A percentile compares a stretch with the other conserved stretches of the same genome.
Evolutionary conservation across 2,888 invertebrate species (phyloP).

Genomic region (Agelastica alni): DNA sequence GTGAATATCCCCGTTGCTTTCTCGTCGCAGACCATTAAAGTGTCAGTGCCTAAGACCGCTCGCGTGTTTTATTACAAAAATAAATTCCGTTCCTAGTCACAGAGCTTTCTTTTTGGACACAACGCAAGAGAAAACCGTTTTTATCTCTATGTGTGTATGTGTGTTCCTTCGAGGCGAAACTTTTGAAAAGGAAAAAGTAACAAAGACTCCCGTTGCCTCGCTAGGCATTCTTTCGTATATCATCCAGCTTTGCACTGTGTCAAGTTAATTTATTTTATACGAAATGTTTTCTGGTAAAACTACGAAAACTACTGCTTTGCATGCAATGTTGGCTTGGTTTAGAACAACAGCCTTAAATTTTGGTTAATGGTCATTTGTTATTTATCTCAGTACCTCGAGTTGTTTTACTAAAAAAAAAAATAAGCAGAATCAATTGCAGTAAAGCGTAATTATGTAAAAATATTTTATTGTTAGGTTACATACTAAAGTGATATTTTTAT

Average conservation of each 20-base stretch:
- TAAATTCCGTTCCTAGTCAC: slow-evolving; percentile 44
- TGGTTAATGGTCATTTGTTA: no score
- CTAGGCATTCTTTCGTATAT: slow-evolving; percentile 23
- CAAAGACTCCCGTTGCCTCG: slow-evolving; percentile 1
- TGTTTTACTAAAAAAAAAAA: no score
- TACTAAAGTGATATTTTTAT: no score
- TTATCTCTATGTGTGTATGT: slow-evolving; percentile 9
- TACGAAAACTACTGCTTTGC: neutral
- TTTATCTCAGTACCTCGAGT: no score
- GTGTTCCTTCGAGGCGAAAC: slow-evolving; percentile 4
- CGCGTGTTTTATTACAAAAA: slow-evolving; percentile 49
- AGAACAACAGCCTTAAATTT: no score
- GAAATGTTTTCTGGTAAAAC: neutral
- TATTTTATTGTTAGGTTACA: no score
- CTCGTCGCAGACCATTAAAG: slow-evolving; percentile 45
- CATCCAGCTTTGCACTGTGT: slow-evolving; percentile 13
- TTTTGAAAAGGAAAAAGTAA: slow-evolving; percentile 8
- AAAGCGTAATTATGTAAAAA: no score
- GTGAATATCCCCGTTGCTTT: slow-evolving; percentile 29
- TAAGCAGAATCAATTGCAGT: no score
- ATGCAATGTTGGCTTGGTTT: no score
- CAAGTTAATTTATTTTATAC: slow-evolving; percentile 14
- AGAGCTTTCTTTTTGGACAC: slow-evolving; percentile 25
- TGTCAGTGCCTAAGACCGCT: slow-evolving; percentile 47
- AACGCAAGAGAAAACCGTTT: slow-evolving; percentile 8